Evolutionary conservation across 2,113 vertebrate species (phyloP).

Genomic region (Halcyon senegalensis): DNA sequence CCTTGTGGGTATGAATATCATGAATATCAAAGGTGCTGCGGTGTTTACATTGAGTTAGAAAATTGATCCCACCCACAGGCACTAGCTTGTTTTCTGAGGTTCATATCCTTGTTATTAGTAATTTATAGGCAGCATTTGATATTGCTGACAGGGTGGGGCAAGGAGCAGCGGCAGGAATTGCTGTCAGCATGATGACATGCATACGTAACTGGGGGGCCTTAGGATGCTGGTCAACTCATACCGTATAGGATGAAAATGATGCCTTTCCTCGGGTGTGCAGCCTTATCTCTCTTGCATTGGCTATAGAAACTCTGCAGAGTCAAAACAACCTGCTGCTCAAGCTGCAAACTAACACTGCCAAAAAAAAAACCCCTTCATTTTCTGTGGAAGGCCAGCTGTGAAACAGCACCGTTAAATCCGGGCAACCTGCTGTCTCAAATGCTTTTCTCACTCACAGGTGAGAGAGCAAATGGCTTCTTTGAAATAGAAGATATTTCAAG

Average conservation of each 20-base stretch:
- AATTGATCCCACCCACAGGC: not conserved
- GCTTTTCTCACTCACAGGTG: not conserved
- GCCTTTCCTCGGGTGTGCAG: not conserved
- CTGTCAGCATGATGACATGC: not conserved
- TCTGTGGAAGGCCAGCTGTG: not conserved
- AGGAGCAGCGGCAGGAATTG: not conserved
- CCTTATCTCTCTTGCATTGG: not conserved
- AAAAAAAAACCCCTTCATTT: not conserved
- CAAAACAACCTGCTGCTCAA: not conserved
- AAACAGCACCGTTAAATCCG: not conserved
- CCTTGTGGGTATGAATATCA: constrained; percentile 25
- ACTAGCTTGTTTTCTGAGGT: not conserved
- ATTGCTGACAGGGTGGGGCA: not conserved
- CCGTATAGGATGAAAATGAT: fast-evolving
- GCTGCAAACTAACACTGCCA: not conserved
- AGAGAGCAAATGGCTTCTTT: not conserved
- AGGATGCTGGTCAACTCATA: not conserved
- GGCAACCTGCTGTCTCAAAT: not conserved
- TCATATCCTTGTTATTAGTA: not conserved
- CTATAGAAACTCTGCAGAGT: not conserved
- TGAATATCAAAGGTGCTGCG: not conserved
- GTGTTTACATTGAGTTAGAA: not conserved
- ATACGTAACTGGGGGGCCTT: not conserved
- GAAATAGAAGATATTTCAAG: not conserved
- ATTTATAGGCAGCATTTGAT: not conserved